A percentile compares a stretch with the other conserved stretches of the same genome.
Evolutionary conservation across 2,888 invertebrate genomes (phyloP).

Genomic region (Ophion obscuratus): DNA sequence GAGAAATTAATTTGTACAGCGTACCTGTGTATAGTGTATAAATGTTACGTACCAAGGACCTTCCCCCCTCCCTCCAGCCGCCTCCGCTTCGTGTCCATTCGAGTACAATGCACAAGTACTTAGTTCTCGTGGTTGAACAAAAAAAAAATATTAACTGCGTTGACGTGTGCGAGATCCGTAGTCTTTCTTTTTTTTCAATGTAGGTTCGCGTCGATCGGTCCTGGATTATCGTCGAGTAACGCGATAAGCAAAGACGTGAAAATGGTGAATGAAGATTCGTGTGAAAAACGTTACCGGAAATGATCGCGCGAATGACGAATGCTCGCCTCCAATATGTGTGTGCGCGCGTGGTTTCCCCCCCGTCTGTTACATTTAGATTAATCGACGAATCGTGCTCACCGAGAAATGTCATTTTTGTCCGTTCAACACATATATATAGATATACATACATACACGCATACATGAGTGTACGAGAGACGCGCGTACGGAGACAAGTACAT

Average conservation of each 20-base stretch:
- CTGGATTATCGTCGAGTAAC: constrained; percentile 7
- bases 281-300: not conserved
- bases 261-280: not conserved
- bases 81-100: constrained; percentile 14
- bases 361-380: not conserved
- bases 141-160: not conserved
- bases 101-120: constrained; percentile 45
- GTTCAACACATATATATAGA: not conserved
- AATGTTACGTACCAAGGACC: constrained; percentile 48
- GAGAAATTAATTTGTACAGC: constrained; percentile 62
- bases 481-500: not conserved
- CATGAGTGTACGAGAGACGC: not conserved
- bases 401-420: constrained; percentile 21
- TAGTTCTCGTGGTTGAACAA: not conserved
- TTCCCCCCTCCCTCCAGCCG: not conserved
- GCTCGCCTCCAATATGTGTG: not conserved
- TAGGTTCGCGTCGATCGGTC: not conserved
- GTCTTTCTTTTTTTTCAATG: constrained; percentile 3
- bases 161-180: constrained; percentile 28
- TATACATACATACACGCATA: constrained; percentile 31
- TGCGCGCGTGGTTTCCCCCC: too few relatives aligned
- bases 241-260: not conserved
- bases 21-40: constrained; percentile 67
- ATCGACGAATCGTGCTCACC: constrained; percentile 27
- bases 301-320: not conserved